Conservation (phyloP, 2,888 invertebrate species). For the Volucella inflata region DNA sequence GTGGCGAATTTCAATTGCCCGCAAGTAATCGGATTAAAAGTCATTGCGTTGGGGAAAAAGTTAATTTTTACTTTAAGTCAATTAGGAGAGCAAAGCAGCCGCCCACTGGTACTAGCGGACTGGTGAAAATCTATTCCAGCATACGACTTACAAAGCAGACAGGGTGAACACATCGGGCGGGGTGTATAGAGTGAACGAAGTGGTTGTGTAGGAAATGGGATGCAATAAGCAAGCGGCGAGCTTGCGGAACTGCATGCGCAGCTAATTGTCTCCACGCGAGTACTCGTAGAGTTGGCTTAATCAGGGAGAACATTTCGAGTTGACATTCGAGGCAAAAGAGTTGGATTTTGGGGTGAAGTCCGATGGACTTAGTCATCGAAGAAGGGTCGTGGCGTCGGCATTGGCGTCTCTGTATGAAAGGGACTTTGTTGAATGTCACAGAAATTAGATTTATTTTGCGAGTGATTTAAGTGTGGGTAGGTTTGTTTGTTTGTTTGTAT, state of each 20-base stretch:
- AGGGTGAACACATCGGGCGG: neutral
- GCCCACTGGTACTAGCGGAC: neutral
- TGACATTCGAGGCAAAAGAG: neutral
- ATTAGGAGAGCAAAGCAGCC: slow-evolving; percentile 46
- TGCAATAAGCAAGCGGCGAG: slow-evolving; percentile 2
- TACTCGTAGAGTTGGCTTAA: slow-evolving; percentile 48
- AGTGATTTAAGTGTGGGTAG: neutral
- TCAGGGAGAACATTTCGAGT: slow-evolving; percentile 36
- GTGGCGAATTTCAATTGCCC: slow-evolving; percentile 70
- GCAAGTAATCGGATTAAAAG: slow-evolving; percentile 73
- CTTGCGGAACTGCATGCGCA: slow-evolving; percentile 31
- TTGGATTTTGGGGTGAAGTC: neutral
- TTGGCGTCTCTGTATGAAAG: neutral
- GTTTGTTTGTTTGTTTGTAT: slow-evolving; percentile 8
- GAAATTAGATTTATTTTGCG: slow-evolving; percentile 19
- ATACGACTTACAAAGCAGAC: slow-evolving; percentile 38
- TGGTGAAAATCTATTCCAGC: neutral
- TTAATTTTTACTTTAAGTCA: slow-evolving; percentile 73
- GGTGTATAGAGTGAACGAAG: no score
- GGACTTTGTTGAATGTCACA: slow-evolving; percentile 22
- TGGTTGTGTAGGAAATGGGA: no score
- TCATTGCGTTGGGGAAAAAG: slow-evolving; percentile 68
- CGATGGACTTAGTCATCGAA: slow-evolving; percentile 9
- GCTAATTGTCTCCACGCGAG: slow-evolving; percentile 48
- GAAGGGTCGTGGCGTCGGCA: slow-evolving; percentile 17